A percentile compares a stretch with the other conserved stretches of the same genome.
Evolutionary conservation across 2,888 invertebrate species (phyloP).

Genomic region (Andrena fulva): DNA sequence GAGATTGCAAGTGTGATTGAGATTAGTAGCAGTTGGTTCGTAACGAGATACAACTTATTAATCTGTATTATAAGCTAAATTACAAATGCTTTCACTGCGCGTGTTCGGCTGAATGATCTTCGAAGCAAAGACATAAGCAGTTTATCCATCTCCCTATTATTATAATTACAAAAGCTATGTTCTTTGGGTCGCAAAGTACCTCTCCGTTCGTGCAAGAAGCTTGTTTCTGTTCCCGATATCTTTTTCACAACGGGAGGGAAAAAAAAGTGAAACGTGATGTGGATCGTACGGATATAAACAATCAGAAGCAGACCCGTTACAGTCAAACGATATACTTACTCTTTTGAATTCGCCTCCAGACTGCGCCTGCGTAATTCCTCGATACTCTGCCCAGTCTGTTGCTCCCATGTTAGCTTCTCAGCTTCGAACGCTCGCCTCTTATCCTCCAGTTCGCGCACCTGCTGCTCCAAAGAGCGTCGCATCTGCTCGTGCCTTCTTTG

Average conservation of each 20-base stretch:
- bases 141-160: conserved; percentile 25
- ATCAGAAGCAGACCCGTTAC: conserved; percentile 29
- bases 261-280: conserved; percentile 8
- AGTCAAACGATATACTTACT: conserved; percentile 87
- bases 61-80: conserved; percentile 24
- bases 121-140: conserved; percentile 35
- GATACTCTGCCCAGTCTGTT: conserved; percentile 94
- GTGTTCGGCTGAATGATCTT: neutral
- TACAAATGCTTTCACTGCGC: conserved; percentile 24
- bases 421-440: conserved; percentile 93
- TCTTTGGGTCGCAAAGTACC: conserved; percentile 29
- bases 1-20: conserved; percentile 1
- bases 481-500: conserved; percentile 95
- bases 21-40: conserved; percentile 37
- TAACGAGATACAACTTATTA: conserved; percentile 20
- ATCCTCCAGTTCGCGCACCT: conserved; percentile 96
- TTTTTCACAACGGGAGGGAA: conserved; percentile 18
- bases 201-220: conserved; percentile 43
- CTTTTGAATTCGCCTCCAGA: conserved; percentile 95
- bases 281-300: conserved; percentile 18
- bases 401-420: conserved; percentile 96
- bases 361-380: conserved; percentile 95
- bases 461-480: conserved; percentile 92
- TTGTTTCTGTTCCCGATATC: conserved; percentile 3
- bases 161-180: conserved; percentile 8